Percentiles rank a stretch among this genome's conserved stretches.
Conservation (phyloP, 2,113 vertebrate species). For the Catharus minimus region DNA sequence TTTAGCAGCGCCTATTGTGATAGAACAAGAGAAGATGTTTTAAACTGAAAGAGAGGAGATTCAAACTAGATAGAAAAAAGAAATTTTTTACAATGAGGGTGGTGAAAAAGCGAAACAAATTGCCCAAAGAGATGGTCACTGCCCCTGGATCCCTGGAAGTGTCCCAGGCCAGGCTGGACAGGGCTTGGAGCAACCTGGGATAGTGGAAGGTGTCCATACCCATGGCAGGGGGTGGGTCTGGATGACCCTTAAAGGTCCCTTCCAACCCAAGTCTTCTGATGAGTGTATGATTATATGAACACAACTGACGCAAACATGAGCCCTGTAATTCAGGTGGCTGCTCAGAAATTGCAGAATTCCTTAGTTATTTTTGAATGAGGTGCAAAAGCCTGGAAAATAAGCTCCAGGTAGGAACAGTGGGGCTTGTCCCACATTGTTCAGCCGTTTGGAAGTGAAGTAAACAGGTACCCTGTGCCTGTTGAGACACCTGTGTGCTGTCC, state of each 20-base stretch:
- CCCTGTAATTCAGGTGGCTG: accelerated
- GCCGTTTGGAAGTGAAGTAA: neutral
- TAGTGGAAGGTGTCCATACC: neutral
- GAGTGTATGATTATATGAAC: neutral
- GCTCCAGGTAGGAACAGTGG: accelerated
- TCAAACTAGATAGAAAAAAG: neutral
- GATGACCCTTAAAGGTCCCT: neutral
- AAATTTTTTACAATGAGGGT: accelerated
- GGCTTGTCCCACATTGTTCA: accelerated
- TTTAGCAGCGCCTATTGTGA: neutral
- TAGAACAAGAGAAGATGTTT: neutral
- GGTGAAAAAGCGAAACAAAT: neutral
- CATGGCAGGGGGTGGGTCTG: accelerated
- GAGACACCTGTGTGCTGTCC: neutral
- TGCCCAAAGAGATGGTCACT: neutral
- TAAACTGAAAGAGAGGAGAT: neutral
- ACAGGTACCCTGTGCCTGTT: neutral
- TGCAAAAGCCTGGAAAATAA: neutral
- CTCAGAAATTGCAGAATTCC: neutral
- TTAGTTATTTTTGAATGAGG: neutral
- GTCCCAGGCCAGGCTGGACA: accelerated
- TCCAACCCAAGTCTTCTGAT: neutral
- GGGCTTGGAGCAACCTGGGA: neutral
- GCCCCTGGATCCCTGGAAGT: neutral
- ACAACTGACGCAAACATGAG: accelerated